Evolutionary conservation across 2,888 invertebrate species (phyloP).

Genomic region (Oeneis ivallda): DNA sequence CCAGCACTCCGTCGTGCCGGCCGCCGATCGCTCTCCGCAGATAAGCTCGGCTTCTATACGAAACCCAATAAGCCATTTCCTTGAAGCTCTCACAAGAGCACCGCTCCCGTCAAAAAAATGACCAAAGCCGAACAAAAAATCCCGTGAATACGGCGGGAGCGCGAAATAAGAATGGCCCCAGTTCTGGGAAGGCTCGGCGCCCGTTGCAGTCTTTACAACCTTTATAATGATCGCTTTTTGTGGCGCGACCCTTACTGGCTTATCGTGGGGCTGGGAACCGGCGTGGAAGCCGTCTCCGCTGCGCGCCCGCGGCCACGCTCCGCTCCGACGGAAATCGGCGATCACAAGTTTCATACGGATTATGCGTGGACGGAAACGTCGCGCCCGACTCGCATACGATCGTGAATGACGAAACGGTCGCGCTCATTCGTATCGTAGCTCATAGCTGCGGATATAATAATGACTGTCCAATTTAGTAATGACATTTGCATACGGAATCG

Average conservation of each 20-base stretch:
- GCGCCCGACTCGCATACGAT: conserved; percentile 47
- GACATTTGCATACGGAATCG: conserved; percentile 41
- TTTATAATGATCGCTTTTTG: conserved; percentile 79
- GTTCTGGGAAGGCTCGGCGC: conserved; percentile 78
- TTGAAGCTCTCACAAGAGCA: conserved; percentile 75
- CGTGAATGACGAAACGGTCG: conserved; percentile 50
- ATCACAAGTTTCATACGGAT: conserved; percentile 50
- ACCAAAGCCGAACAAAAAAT: conserved; percentile 68
- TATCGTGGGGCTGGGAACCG: conserved; percentile 69
- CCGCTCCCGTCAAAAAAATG: conserved; percentile 73
- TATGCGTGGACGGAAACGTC: conserved; percentile 52
- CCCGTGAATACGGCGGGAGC: conserved; percentile 77
- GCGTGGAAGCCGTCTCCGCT: conserved; percentile 43
- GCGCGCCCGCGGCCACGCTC: conserved; percentile 28
- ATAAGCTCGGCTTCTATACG: conserved; percentile 71
- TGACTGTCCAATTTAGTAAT: conserved; percentile 56
- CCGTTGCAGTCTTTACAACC: conserved; percentile 77
- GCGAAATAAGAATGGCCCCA: conserved; percentile 79
- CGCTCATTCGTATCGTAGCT: conserved; percentile 43
- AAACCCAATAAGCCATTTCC: conserved; percentile 80
- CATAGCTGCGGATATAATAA: conserved; percentile 52
- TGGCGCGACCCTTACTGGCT: conserved; percentile 72
- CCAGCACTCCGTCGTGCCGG: conserved; percentile 39
- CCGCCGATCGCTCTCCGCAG: conserved; percentile 64
- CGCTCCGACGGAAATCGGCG: conserved; percentile 49